These are phyloP conservation scores for Gavia stellata DNA, from an alignment of 2,113 vertebrate genomes.

Conservation along the genomic window DNA sequence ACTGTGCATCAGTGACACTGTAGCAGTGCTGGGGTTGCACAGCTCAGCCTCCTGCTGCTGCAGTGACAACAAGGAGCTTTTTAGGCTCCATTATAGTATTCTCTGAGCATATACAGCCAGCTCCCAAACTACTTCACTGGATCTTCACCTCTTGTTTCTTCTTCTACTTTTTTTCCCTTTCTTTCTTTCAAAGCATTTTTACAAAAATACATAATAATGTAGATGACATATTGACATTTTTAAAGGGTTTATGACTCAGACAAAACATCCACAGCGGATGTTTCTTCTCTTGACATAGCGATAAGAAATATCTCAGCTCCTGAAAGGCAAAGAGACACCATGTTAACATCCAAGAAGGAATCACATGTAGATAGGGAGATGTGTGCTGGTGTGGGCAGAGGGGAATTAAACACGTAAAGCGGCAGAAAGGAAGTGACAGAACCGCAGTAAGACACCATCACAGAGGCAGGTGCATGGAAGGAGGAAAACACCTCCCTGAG, in stretches of 20 bases:
- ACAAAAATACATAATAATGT: not conserved
- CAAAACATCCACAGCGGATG: not conserved
- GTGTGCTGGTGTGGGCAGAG: not conserved
- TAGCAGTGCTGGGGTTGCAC: not conserved
- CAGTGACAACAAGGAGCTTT: not conserved
- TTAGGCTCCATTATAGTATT: not conserved
- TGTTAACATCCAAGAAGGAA: not conserved
- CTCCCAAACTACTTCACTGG: not conserved
- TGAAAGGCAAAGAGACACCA: not conserved
- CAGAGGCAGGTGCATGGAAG: not conserved
- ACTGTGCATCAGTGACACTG: not conserved
- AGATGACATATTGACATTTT: not conserved
- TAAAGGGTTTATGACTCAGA: not conserved
- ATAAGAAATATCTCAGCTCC: not conserved
- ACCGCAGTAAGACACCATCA: not conserved
- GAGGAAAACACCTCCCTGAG: not conserved
- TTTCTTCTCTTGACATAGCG: not conserved
- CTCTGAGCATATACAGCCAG: not conserved
- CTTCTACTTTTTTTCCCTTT: not conserved
- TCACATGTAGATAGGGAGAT: not conserved
- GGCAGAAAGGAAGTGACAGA: not conserved
- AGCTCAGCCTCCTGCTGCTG: not conserved
- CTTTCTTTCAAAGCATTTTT: not conserved
- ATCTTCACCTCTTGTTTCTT: not conserved
- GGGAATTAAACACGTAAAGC: not conserved